These are phyloP conservation scores for Dexiosoma caninum DNA, from an alignment of 2,888 invertebrate genomes.

Conservation along the genomic window DNA sequence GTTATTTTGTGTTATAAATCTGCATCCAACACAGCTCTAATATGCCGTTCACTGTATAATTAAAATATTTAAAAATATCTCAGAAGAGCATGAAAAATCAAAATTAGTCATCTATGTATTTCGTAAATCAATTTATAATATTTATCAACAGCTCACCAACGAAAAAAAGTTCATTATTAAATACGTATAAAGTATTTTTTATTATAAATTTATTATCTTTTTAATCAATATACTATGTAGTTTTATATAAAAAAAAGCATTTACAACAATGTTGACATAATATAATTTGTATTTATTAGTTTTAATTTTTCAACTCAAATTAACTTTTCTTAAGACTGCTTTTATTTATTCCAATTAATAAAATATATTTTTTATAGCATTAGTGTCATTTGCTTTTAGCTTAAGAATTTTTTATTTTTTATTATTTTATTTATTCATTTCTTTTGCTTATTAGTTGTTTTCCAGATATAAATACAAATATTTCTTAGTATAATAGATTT, in stretches of 20 bases:
- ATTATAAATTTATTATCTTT: constrained; percentile 46
- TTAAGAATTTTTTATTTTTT: constrained; percentile 47
- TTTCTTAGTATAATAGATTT: constrained; percentile 40
- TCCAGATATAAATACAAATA: constrained; percentile 24
- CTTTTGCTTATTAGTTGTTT: constrained; percentile 36
- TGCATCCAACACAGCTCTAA: too few relatives aligned
- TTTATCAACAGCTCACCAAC: too few relatives aligned
- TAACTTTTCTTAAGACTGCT: constrained; percentile 53
- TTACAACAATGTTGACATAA: constrained; percentile 60
- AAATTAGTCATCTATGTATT: too few relatives aligned
- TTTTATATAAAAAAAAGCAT: constrained; percentile 64
- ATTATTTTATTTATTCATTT: constrained; percentile 14
- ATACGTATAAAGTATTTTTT: constrained; percentile 9
- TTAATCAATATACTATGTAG: constrained; percentile 54
- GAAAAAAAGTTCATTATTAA: too few relatives aligned
- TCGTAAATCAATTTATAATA: too few relatives aligned
- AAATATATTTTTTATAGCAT: constrained; percentile 52
- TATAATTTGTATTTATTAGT: constrained; percentile 44
- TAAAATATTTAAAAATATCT: too few relatives aligned
- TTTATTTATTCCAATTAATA: constrained; percentile 38
- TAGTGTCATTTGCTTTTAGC: constrained; percentile 59
- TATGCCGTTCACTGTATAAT: too few relatives aligned
- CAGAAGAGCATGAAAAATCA: too few relatives aligned
- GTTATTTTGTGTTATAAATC: too few relatives aligned
- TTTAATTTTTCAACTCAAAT: constrained; percentile 43